These are phyloP conservation scores for Branchellion lobata DNA, from an alignment of 2,888 invertebrate genomes.

Conservation along the genomic window DNA sequence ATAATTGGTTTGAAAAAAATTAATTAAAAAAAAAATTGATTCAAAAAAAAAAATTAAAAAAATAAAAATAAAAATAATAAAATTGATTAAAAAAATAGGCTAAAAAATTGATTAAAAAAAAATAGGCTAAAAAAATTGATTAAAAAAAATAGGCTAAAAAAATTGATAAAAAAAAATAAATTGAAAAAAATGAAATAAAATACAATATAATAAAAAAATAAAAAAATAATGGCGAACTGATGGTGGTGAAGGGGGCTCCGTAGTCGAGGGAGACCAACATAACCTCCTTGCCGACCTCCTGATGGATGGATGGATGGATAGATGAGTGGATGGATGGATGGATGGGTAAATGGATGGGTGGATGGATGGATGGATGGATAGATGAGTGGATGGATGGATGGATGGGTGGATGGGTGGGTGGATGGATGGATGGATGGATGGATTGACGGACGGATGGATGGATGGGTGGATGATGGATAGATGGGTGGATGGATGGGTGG, in stretches of 20 bases:
- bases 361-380: not conserved
- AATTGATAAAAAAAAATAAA: not conserved
- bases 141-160: not conserved
- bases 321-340: not conserved
- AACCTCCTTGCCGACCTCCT: not conserved
- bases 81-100: not conserved
- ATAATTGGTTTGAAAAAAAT: too few relatives aligned
- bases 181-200: not conserved
- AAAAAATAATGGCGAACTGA: not conserved
- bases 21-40: not conserved
- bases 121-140: not conserved
- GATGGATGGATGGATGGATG: too few relatives aligned
- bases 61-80: not conserved
- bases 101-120: not conserved
- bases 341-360: not conserved
- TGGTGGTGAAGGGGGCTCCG: not conserved
- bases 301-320: not conserved
- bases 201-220: not conserved
- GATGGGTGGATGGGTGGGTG: too few relatives aligned
- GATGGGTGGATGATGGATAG: too few relatives aligned
- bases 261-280: slow-evolving; percentile 1
- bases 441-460: too few relatives aligned
- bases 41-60: not conserved
- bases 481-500: too few relatives aligned
- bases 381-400: too few relatives aligned